phyloP scores from a whole-genome alignment of 2,888 invertebrate species.

The Trilocha varians region DNA sequence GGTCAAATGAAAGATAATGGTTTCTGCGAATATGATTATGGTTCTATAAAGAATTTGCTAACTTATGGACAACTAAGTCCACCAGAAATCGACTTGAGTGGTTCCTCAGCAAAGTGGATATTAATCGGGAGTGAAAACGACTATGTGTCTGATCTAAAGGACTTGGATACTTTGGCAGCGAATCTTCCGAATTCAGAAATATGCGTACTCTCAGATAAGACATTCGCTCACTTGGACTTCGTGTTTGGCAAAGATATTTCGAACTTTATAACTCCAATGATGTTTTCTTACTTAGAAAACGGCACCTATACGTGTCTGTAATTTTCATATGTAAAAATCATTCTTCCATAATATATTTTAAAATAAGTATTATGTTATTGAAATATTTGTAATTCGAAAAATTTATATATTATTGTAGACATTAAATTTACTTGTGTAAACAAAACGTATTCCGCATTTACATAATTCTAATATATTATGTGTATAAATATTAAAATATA shows the following conservation, averaged over 20 bases:
- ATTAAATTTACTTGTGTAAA: too few species aligned
- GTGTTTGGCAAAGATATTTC: slow-evolving; percentile 25
- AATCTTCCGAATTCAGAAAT: slow-evolving; percentile 14
- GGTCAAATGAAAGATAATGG: slow-evolving; percentile 24
- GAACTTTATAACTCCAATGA: slow-evolving; percentile 21
- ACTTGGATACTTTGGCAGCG: slow-evolving; percentile 14
- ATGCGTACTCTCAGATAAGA: slow-evolving; percentile 23
- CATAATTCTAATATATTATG: too few species aligned
- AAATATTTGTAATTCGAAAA: too few species aligned
- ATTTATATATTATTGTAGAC: too few species aligned
- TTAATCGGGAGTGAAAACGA: slow-evolving; percentile 23
- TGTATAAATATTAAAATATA: too few species aligned
- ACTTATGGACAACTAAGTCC: slow-evolving; percentile 17
- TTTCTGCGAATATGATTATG: slow-evolving; percentile 24
- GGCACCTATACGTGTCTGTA: slow-evolving; percentile 15
- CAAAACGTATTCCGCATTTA: too few species aligned
- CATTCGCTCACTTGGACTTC: slow-evolving; percentile 29
- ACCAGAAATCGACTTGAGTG: slow-evolving; percentile 19
- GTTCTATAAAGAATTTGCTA: slow-evolving; percentile 13
- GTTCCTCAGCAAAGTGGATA: slow-evolving; percentile 18
- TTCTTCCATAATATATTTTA: too few species aligned
- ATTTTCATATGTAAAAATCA: too few species aligned
- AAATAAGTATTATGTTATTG: too few species aligned
- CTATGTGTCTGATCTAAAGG: slow-evolving; percentile 20
- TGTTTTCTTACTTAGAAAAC: slow-evolving; percentile 16